A percentile compares a stretch with the other conserved stretches of the same genome.
These are phyloP conservation scores for Scalopus aquaticus DNA, from an alignment of 2,113 vertebrate species.

Conservation along the genomic window DNA sequence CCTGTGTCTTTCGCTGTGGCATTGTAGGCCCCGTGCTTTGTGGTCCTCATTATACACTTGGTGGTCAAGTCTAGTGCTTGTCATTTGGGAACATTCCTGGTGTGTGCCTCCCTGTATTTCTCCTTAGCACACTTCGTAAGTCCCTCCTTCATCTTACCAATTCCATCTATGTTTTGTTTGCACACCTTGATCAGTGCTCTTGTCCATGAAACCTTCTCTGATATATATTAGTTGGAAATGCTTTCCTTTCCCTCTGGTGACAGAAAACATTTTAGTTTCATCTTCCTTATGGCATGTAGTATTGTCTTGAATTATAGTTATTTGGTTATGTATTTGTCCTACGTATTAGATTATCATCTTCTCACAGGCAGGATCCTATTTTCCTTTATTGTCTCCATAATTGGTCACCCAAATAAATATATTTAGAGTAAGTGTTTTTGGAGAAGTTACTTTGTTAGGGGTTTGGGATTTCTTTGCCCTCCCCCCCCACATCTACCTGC, in stretches of 20 bases:
- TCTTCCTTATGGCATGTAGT: not conserved
- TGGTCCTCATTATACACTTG: not conserved
- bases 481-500: not conserved
- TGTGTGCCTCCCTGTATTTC: not conserved
- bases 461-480: not conserved
- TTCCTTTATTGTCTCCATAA: constrained; percentile 3
- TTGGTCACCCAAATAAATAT: constrained; percentile 18
- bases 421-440: constrained; percentile 19
- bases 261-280: not conserved
- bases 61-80: not conserved
- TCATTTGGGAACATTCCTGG: not conserved
- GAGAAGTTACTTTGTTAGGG: constrained; percentile 25
- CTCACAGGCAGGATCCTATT: constrained; percentile 29
- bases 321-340: not conserved
- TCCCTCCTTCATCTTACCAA: not conserved
- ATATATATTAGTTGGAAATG: not conserved
- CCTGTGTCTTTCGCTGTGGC: not conserved
- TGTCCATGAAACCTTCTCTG: not conserved
- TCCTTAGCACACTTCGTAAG: not conserved
- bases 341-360: constrained; percentile 27
- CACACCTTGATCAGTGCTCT: not conserved
- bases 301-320: constrained; percentile 41
- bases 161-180: constrained; percentile 14
- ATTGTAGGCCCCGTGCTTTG: not conserved
- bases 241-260: constrained; percentile 23